These are phyloP conservation scores for Oryzias woworae DNA, from an alignment of 2,113 vertebrate genomes.

Conservation along the genomic window DNA sequence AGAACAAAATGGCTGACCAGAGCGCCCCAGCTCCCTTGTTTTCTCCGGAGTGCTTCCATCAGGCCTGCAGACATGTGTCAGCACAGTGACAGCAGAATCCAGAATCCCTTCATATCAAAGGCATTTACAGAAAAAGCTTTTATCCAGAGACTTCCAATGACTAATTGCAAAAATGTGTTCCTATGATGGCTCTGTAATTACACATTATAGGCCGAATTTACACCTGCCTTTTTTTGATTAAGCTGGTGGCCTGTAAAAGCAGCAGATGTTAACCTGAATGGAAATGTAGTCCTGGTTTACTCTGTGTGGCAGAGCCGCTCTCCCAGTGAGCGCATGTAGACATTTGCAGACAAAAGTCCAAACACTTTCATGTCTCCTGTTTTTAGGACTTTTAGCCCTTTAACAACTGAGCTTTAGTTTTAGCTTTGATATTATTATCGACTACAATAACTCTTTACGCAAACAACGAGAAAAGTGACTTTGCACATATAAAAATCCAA, in stretches of 20 bases:
- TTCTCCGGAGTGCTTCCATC: constrained; percentile 9
- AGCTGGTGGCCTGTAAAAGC: not conserved
- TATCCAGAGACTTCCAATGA: constrained; percentile 9
- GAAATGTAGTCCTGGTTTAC: not conserved
- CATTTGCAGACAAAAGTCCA: too few relatives aligned
- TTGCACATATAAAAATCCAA: too few relatives aligned
- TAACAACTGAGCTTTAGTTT: too few relatives aligned
- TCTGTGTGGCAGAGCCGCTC: not conserved
- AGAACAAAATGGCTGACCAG: too few relatives aligned
- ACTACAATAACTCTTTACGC: too few relatives aligned
- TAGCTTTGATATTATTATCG: too few relatives aligned
- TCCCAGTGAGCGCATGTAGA: too few relatives aligned
- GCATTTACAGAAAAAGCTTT: constrained; percentile 17
- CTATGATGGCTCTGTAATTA: constrained; percentile 26
- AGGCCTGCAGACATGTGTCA: constrained; percentile 10
- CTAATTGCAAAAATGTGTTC: constrained; percentile 15
- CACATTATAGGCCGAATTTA: constrained; percentile 2
- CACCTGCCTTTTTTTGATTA: not conserved
- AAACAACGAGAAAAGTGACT: too few relatives aligned
- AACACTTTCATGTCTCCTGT: too few relatives aligned
- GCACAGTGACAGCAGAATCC: constrained; percentile 30
- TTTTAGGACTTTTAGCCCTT: too few relatives aligned
- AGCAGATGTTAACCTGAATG: not conserved
- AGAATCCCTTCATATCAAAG: constrained; percentile 30
- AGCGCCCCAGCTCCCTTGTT: not conserved